phyloP scores from a whole-genome alignment of 2,888 invertebrate genomes.

The Neoscelio sp. region DNA sequence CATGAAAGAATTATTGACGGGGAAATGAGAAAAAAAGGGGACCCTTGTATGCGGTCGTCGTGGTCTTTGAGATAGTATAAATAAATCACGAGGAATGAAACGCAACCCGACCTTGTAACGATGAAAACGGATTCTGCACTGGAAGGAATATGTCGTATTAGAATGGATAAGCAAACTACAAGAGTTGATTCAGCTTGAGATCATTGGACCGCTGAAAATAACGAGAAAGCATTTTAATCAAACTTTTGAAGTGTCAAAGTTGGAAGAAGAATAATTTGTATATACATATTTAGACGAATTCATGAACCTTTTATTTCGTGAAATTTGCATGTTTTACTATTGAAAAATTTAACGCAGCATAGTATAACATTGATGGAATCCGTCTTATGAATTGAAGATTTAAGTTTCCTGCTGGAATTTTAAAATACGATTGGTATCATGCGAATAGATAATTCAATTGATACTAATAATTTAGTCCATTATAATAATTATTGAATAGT shows the following conservation, averaged over 20 bases:
- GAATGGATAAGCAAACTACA: constrained; percentile 38
- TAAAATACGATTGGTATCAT: too few species aligned
- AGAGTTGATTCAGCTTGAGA: constrained; percentile 32
- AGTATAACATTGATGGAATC: too few species aligned
- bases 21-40: constrained; percentile 48
- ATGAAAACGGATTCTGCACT: constrained; percentile 57
- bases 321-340: too few species aligned
- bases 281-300: too few species aligned
- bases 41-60: constrained; percentile 57
- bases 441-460: too few species aligned
- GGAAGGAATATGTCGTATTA: constrained; percentile 50
- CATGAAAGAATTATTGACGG: constrained; percentile 66
- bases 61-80: constrained; percentile 65
- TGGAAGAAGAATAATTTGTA: too few species aligned
- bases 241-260: too few species aligned
- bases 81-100: constrained; percentile 66
- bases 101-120: constrained; percentile 45
- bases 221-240: not conserved
- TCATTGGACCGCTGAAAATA: constrained; percentile 44
- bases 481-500: constrained; percentile 23
- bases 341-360: too few species aligned
- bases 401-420: too few species aligned
- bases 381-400: too few species aligned
- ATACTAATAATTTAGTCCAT: constrained; percentile 20
- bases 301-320: too few species aligned